Percentiles rank a stretch among this genome's conserved stretches.
These are phyloP conservation scores for Petrocephalus sullivani DNA, from an alignment of 2,797 vertebrate species.

Conservation along the genomic window DNA sequence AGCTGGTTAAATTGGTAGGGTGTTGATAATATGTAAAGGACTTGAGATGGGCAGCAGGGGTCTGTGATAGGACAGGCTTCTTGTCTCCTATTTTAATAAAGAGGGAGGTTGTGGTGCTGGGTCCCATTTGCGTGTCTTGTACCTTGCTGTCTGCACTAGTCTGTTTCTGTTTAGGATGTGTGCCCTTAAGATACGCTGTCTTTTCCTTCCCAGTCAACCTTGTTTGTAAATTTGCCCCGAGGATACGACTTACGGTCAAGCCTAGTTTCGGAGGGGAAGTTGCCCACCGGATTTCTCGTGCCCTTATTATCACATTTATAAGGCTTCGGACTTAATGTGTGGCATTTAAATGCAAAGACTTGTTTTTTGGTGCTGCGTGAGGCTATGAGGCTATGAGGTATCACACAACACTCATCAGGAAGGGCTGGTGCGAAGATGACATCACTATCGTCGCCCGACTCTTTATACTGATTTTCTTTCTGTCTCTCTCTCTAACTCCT, in stretches of 20 bases:
- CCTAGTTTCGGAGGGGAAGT: background rate
- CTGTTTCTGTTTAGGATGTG: background rate
- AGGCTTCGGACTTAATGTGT: background rate
- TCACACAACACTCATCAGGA: slow-evolving; percentile 1
- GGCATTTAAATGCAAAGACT: slow-evolving; percentile 25
- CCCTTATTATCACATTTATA: slow-evolving; percentile 8
- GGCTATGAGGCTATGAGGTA: background rate
- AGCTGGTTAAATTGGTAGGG: background rate
- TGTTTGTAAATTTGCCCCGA: background rate
- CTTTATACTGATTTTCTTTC: background rate
- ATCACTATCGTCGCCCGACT: background rate
- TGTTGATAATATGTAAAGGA: background rate
- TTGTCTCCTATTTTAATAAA: background rate
- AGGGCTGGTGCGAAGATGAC: background rate
- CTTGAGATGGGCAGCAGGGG: background rate
- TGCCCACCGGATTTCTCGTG: background rate
- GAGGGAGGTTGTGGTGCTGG: background rate
- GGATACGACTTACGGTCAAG: background rate
- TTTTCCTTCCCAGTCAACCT: background rate
- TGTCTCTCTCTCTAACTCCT: background rate
- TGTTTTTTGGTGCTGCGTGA: background rate
- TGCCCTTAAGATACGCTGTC: background rate
- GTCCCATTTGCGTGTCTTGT: background rate
- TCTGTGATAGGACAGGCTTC: background rate
- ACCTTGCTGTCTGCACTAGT: background rate